Evolutionary conservation across 2,113 vertebrate species (phyloP).

Genomic region (Varanus salvator): DNA sequence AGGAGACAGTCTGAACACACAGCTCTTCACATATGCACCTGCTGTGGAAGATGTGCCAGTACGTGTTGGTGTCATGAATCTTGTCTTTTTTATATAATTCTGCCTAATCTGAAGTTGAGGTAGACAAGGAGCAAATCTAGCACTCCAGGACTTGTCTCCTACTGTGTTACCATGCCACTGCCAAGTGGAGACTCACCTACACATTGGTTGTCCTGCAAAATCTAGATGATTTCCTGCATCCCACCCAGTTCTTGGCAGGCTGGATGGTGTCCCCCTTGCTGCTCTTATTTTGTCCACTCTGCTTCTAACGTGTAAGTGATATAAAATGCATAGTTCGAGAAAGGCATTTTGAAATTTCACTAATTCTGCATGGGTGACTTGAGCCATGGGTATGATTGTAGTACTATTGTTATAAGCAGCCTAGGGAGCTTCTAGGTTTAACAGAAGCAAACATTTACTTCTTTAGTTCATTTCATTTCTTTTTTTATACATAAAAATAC

Average conservation of each 20-base stretch:
- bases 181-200: background rate
- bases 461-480: background rate
- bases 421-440: too few relatives aligned
- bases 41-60: constrained; percentile 88
- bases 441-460: too few relatives aligned
- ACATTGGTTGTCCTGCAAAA: background rate
- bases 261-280: background rate
- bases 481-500: background rate
- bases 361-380: too few relatives aligned
- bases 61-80: constrained; percentile 67
- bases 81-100: background rate
- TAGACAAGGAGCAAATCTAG: background rate
- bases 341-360: background rate
- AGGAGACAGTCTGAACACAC: constrained; percentile 86
- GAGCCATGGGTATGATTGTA: too few relatives aligned
- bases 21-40: constrained; percentile 88
- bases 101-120: background rate
- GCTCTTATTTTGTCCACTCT: background rate
- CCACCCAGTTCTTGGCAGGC: background rate
- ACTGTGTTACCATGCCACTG: background rate
- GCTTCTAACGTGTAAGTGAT: background rate
- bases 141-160: background rate
- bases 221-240: background rate
- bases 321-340: too few relatives aligned
- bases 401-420: too few relatives aligned